phyloP scores from a whole-genome alignment of 2,888 invertebrate genomes.

The Nemapogon koenigi region DNA sequence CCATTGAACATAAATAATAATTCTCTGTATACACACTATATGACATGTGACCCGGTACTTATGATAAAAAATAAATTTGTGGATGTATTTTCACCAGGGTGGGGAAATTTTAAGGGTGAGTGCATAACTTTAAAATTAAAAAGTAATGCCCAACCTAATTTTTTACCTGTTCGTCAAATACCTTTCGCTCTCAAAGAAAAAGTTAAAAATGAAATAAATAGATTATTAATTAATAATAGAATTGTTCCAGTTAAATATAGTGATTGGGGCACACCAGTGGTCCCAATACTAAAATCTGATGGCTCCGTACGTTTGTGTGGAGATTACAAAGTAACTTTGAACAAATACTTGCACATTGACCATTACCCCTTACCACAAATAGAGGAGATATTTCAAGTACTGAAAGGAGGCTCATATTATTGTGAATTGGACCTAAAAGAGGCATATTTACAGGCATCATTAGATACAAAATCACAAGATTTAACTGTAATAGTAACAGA shows the following conservation, averaged over 20 bases:
- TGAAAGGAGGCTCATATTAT: conserved; percentile 13
- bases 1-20: conserved; percentile 9
- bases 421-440: conserved; percentile 13
- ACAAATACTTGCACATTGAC: conserved; percentile 10
- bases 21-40: conserved; percentile 10
- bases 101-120: conserved; percentile 11
- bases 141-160: neutral
- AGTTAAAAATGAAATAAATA: conserved; percentile 4
- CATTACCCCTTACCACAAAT: conserved; percentile 11
- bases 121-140: conserved; percentile 4
- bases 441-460: conserved; percentile 16
- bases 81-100: conserved; percentile 8
- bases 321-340: conserved; percentile 12
- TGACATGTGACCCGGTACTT: conserved; percentile 9
- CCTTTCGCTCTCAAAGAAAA: conserved; percentile 12
- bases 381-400: conserved; percentile 9
- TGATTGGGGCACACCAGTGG: too few species aligned
- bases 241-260: conserved; percentile 12
- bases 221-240: conserved; percentile 2
- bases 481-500: conserved; percentile 14
- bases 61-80: conserved; percentile 10
- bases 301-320: conserved; percentile 11
- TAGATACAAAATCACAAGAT: conserved; percentile 10
- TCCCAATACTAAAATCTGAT: conserved; percentile 11
- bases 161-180: conserved; percentile 5